Percentiles rank a stretch among this genome's conserved stretches.
These are phyloP conservation scores for Petrosia ficiformis DNA, from an alignment of 37 sponge, comb jelly and placozoan genomes.

Conservation along the genomic window DNA sequence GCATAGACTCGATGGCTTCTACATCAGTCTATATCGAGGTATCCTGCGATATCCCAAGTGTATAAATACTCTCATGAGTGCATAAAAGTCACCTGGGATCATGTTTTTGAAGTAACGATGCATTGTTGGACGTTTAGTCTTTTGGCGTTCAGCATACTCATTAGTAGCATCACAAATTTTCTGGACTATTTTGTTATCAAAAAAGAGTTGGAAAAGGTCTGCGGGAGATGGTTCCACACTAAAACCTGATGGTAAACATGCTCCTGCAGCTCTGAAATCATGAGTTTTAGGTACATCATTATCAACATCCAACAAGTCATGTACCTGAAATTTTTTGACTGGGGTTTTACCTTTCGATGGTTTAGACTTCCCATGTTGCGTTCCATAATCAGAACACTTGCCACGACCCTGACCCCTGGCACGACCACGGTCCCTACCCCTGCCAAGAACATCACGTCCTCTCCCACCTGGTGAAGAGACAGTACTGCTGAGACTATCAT, in stretches of 20 bases:
- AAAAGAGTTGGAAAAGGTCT: neutral
- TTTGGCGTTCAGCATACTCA: conserved; percentile 1
- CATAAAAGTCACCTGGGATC: neutral
- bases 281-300: neutral
- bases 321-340: neutral
- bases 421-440: neutral
- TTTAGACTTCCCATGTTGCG: too few relatives aligned
- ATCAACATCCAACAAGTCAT: neutral
- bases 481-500: too few relatives aligned
- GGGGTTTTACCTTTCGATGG: too few relatives aligned
- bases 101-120: neutral
- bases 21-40: conserved; percentile 7
- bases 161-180: neutral
- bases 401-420: neutral
- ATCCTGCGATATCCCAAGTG: conserved; percentile 3
- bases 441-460: neutral
- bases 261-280: neutral
- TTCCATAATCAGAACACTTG: neutral
- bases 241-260: neutral
- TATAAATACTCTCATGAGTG: neutral
- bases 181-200: neutral
- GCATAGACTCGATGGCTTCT: conserved; percentile 1
- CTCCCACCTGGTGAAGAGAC: neutral
- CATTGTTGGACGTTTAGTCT: neutral
- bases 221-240: neutral